Evolutionary conservation across 2,113 vertebrate species (phyloP).

Genomic region (Hippocampus comes): DNA sequence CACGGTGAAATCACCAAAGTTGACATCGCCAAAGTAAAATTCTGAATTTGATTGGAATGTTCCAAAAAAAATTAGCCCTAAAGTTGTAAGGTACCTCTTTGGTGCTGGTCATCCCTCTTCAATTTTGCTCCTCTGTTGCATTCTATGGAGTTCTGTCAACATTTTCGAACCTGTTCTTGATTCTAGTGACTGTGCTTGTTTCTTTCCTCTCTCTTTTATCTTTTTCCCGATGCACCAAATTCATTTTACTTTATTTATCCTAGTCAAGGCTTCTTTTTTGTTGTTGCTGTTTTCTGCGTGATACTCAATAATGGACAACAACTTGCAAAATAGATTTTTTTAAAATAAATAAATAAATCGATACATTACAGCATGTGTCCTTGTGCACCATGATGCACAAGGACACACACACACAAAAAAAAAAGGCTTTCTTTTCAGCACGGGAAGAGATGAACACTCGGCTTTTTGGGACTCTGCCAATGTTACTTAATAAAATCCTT

Average conservation of each 20-base stretch:
- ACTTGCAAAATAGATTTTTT: neutral
- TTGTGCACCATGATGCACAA: conserved; percentile 32
- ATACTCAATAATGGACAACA: neutral
- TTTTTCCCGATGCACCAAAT: neutral
- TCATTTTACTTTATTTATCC: neutral
- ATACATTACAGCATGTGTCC: neutral
- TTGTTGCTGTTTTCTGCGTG: too few relatives aligned
- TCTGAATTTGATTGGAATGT: neutral
- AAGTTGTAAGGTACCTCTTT: too few relatives aligned
- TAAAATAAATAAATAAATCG: neutral
- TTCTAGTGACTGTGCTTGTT: neutral
- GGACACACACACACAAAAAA: conserved; percentile 20
- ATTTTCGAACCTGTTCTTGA: neutral
- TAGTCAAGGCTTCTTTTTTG: neutral
- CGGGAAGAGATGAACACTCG: neutral
- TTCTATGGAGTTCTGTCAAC: neutral
- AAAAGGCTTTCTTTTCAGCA: neutral
- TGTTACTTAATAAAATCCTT: conserved; percentile 21
- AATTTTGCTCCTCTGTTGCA: neutral
- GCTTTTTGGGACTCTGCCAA: neutral
- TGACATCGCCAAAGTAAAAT: neutral
- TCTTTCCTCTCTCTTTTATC: neutral
- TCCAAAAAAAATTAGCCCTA: neutral
- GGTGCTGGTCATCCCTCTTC: too few relatives aligned
- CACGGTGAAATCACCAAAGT: neutral